Base-by-base conservation (phyloP, 2,797 vertebrate genomes). In the Limnodromus scolopaceus region DNA sequence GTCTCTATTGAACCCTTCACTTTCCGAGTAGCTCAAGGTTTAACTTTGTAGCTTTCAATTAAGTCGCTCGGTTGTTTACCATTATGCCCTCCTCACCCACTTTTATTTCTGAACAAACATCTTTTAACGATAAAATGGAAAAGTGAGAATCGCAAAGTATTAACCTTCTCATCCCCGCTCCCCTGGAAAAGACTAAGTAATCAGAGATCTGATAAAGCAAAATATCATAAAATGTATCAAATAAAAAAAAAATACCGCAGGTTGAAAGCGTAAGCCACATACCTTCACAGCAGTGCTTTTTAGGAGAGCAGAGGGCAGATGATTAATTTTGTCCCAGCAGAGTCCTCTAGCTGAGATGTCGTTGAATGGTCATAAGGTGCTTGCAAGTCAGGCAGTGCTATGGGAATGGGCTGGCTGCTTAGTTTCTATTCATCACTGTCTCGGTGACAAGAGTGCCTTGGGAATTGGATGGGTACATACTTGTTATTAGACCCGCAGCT, bases 311-410 rank as follows among this genome's bases (percentile, higher is more conserved):
- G 61, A 54, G 34, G 68, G 34, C 54, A 75, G 81, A 13, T 92
- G 64, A 92, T 91, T 70, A 87, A 83, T 95, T 96, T 77, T 75
- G 24, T 87, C 71, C 61, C 78, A 65, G 84, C 78, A 89, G 85
- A 89, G n/a, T 89, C 24, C 53, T 53, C 34, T 74, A 78, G 38
- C 68, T 85, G 70, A 86, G 72, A 49, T 92, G 82, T 34, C 3
- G 1, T 19, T 54, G 77, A 70, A 34, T 54, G 85, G 90, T 89
- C 48, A 2, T 46, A 65, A 95, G 84, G 77, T 87, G 57, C 83
- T 92, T 91, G 64, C 75, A 75, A 93, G 86, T 85, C 81, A 87
- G 66, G 39, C 81, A 80, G 0, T 64, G 84, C 60, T 74, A 2
- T 51, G 71, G 86, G 60, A 89, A 54, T 55, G 60, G 55, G 38